These are phyloP conservation scores for Drosophila suzukii DNA, from an alignment of 1,140 invertebrate species.

Conservation along the genomic window DNA sequence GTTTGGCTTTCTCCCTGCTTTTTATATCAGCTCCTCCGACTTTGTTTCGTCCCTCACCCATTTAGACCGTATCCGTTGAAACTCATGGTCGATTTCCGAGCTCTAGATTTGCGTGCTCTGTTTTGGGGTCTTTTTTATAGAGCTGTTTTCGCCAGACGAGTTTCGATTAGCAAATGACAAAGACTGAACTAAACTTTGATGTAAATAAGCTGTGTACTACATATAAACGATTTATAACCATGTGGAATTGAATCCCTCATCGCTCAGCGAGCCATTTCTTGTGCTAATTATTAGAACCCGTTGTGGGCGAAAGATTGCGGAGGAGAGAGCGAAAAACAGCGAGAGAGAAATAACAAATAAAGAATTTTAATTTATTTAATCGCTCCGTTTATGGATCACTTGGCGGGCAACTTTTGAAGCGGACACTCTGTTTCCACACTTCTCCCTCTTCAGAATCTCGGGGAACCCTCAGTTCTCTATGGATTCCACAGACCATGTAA, in stretches of 20 bases:
- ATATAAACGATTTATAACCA: conserved; percentile 5
- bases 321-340: background rate
- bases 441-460: conserved; percentile 15
- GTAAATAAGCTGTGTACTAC: conserved; percentile 34
- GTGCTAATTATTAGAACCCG: conserved; percentile 60
- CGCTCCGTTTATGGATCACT: conserved; percentile 66
- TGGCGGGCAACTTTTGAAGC: conserved; percentile 48
- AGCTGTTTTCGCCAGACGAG: conserved; percentile 41
- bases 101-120: conserved; percentile 37
- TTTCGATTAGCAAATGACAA: conserved; percentile 42
- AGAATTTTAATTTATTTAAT: conserved; percentile 64
- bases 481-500: conserved; percentile 44
- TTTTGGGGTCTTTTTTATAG: conserved; percentile 25
- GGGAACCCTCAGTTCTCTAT: background rate
- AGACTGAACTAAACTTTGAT: conserved; percentile 27
- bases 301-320: conserved; percentile 41
- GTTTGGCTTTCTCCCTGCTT: conserved; percentile 11
- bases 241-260: conserved; percentile 4
- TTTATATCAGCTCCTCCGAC: background rate
- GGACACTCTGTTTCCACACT: conserved; percentile 18
- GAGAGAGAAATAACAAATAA: conserved; percentile 29
- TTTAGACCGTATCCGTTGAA: conserved; percentile 20
- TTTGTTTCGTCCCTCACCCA: conserved; percentile 27
- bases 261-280: conserved; percentile 53
- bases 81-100: conserved; percentile 18